Evolutionary conservation across 2,888 invertebrate genomes (phyloP).

Genomic region (Phania funesta): DNA sequence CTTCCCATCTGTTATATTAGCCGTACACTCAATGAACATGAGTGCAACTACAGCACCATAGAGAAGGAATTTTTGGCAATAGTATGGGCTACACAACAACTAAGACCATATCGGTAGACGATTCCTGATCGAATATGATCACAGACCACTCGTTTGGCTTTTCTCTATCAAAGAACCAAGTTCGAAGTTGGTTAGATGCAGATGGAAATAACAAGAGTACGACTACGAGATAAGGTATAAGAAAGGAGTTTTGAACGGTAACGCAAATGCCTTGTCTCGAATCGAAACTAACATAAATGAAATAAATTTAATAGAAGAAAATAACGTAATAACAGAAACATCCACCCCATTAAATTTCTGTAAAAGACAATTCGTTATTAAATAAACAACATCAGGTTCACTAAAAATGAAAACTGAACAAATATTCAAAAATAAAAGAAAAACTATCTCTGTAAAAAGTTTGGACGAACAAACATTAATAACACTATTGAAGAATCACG

Average conservation of each 20-base stretch:
- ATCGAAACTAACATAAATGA: neutral
- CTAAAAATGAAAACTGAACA: neutral
- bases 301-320: neutral
- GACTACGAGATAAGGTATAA: slow-evolving; percentile 40
- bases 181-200: slow-evolving; percentile 2
- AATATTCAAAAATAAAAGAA: neutral
- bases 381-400: neutral
- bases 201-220: neutral
- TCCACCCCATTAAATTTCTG: neutral
- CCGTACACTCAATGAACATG: too few relatives aligned
- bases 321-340: neutral
- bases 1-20: neutral
- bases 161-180: neutral
- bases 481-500: neutral
- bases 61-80: neutral
- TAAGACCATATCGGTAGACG: neutral
- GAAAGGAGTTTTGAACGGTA: neutral
- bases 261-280: neutral
- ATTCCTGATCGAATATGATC: neutral
- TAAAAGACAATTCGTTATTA: neutral
- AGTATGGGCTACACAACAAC: slow-evolving; percentile 14
- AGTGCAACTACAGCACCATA: too few relatives aligned
- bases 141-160: slow-evolving; percentile 5
- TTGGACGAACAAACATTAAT: neutral
- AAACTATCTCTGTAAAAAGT: neutral